Percentiles rank a stretch among this genome's conserved stretches.
Conservation (phyloP, 2,113 vertebrate species). For the Promerops cafer region DNA sequence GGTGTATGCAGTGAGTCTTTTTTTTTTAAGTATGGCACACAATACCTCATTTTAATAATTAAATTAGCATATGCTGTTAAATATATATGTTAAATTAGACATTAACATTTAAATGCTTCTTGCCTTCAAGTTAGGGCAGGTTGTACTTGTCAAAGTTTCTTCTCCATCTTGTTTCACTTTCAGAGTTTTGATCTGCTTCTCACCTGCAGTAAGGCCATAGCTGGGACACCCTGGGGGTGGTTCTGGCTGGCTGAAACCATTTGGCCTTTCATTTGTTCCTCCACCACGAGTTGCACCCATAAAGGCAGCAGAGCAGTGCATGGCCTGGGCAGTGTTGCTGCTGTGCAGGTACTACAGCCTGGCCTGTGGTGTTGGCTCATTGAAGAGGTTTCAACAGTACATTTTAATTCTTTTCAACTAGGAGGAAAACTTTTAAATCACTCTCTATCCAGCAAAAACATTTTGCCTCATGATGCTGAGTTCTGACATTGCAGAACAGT, state of each 20-base stretch:
- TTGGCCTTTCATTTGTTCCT: neutral
- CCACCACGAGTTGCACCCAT: rapidly evolving
- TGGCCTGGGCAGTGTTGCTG: neutral
- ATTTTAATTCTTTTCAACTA: neutral
- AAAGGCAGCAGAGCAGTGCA: neutral
- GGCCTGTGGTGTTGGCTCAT: rapidly evolving
- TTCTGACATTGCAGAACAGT: neutral
- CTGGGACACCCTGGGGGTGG: neutral
- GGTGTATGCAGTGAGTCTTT: neutral
- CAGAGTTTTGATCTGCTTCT: neutral
- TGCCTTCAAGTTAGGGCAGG: neutral
- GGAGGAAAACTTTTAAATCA: neutral
- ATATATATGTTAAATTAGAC: too few species aligned
- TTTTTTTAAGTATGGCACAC: neutral
- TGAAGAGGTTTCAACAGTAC: neutral
- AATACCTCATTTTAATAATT: neutral
- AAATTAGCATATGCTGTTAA: neutral
- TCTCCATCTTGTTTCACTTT: neutral
- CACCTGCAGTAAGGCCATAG: neutral
- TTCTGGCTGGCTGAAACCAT: neutral
- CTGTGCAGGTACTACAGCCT: neutral
- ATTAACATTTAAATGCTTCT: neutral
- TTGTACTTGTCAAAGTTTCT: neutral
- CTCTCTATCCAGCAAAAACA: neutral
- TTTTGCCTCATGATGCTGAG: neutral